Conservation (phyloP, 2,888 invertebrate genomes). For the Tenthredo mesomela region DNA sequence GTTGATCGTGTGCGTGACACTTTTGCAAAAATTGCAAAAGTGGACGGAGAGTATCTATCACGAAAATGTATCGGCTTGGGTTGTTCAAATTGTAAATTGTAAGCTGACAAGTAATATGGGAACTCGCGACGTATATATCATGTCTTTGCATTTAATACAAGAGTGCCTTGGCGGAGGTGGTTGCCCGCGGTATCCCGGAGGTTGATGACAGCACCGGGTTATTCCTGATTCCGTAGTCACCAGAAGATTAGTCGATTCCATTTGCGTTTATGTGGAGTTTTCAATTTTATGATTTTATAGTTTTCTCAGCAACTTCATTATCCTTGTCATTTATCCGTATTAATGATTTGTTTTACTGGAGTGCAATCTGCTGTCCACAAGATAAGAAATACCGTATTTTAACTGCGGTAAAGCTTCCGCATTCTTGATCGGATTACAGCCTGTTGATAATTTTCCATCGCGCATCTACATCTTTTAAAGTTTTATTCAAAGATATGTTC, state of each 20-base stretch:
- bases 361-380: neutral
- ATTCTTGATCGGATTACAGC: neutral
- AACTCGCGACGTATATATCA: neutral
- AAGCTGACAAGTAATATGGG: neutral
- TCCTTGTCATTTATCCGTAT: neutral
- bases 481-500: neutral
- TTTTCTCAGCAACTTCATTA: neutral
- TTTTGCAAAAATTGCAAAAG: neutral
- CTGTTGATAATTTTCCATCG: neutral
- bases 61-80: neutral
- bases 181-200: conserved; percentile 28
- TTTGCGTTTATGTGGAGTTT: neutral
- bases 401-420: neutral
- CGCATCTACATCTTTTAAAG: neutral
- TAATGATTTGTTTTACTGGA: neutral
- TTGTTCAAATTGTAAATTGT: neutral
- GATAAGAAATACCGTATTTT: neutral
- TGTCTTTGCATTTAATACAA: neutral
- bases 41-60: neutral
- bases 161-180: conserved; percentile 20
- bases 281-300: neutral
- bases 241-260: neutral
- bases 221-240: neutral
- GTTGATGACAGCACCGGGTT: conserved; percentile 23
- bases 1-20: neutral